Evolutionary conservation across 2,113 vertebrate species (phyloP).

Genomic region (Vulpes ferrilata): DNA sequence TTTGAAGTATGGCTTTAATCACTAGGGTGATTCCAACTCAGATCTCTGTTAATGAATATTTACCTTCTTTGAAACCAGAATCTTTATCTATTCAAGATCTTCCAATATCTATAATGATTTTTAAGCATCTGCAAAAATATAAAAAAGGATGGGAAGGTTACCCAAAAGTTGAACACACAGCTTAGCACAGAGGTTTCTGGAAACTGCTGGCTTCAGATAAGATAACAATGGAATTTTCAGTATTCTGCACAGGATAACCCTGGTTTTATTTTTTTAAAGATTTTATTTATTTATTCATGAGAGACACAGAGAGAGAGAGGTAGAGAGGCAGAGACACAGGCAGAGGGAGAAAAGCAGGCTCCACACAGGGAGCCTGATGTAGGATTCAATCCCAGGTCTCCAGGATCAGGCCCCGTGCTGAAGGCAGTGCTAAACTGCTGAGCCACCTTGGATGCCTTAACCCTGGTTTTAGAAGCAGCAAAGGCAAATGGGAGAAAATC

Average conservation of each 20-base stretch:
- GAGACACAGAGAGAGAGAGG: too few species aligned
- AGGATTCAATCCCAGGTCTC: too few species aligned
- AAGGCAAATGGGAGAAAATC: not conserved
- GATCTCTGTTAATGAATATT: not conserved
- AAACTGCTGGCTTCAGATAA: not conserved
- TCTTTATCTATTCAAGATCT: slow-evolving; percentile 15
- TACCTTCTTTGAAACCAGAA: slow-evolving; percentile 20
- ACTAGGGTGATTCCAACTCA: not conserved
- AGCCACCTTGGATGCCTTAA: not conserved
- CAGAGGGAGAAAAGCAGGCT: too few species aligned
- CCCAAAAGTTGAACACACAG: not conserved
- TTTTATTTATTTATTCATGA: too few species aligned
- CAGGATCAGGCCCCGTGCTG: too few species aligned
- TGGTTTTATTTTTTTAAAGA: not conserved
- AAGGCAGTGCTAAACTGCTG: too few species aligned
- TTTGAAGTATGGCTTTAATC: not conserved
- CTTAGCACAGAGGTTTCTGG: not conserved
- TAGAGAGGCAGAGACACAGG: too few species aligned
- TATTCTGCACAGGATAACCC: not conserved
- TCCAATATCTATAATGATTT: not conserved
- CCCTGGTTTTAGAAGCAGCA: not conserved
- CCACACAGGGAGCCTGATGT: too few species aligned
- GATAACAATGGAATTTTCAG: not conserved
- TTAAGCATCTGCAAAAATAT: not conserved
- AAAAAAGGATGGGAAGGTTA: not conserved